Evolutionary conservation across 2,113 vertebrate genomes (phyloP).

Genomic region (Marmota flaviventris): DNA sequence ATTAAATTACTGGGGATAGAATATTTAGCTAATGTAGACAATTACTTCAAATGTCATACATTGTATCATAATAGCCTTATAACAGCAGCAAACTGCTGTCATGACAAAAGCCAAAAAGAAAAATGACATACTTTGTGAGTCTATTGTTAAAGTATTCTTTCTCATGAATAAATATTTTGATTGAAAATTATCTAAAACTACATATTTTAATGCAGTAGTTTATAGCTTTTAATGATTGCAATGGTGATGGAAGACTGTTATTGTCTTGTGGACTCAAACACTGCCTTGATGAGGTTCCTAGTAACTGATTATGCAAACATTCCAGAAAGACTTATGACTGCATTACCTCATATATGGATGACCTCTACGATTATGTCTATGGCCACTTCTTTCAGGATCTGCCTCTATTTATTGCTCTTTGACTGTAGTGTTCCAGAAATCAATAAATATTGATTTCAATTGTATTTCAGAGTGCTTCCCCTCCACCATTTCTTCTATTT

Average conservation of each 20-base stretch:
- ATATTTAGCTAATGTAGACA: slow-evolving; percentile 48
- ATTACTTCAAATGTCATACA: slow-evolving; percentile 43
- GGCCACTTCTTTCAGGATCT: slow-evolving; percentile 23
- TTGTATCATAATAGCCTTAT: slow-evolving; percentile 61
- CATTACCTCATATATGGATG: slow-evolving; percentile 48
- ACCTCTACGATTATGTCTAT: slow-evolving; percentile 58
- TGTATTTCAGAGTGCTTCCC: neutral
- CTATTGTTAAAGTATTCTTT: slow-evolving; percentile 58
- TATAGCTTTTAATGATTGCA: slow-evolving; percentile 72
- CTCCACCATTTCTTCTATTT: neutral
- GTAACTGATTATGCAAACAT: slow-evolving; percentile 62
- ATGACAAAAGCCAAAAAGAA: slow-evolving; percentile 53
- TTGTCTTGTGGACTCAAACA: slow-evolving; percentile 65
- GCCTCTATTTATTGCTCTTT: slow-evolving; percentile 59
- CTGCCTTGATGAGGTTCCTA: slow-evolving; percentile 13
- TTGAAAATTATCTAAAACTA: slow-evolving; percentile 65
- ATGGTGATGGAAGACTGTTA: slow-evolving; percentile 69
- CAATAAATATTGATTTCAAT: slow-evolving; percentile 78
- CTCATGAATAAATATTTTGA: slow-evolving; percentile 76
- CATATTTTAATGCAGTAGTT: slow-evolving; percentile 33
- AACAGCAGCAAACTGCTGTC: slow-evolving; percentile 63
- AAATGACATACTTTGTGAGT: slow-evolving; percentile 39
- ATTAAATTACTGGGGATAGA: slow-evolving; percentile 12
- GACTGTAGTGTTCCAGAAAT: slow-evolving; percentile 66
- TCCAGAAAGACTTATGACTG: neutral